A percentile compares a stretch with the other conserved stretches of the same genome.
Evolutionary conservation across 2,797 vertebrate genomes (phyloP).

Genomic region (Poecilia wingei): DNA sequence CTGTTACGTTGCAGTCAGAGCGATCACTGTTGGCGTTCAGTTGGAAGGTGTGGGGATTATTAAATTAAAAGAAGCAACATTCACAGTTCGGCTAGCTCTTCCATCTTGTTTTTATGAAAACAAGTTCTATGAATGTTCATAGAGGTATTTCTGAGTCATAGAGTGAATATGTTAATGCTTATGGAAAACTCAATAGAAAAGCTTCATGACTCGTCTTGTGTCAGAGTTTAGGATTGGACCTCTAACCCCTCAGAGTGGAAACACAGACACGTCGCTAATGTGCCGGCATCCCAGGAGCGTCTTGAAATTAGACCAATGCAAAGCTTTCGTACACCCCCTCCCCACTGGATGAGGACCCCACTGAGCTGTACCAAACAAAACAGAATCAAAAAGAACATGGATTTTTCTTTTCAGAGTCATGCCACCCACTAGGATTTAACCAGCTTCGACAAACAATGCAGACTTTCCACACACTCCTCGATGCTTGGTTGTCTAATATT

Average conservation of each 20-base stretch:
- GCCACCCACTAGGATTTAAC: not conserved
- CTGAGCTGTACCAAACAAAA: not conserved
- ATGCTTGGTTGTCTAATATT: not conserved
- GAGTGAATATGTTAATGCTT: not conserved
- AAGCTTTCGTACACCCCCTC: not conserved
- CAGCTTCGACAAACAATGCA: not conserved
- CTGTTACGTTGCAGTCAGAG: not conserved
- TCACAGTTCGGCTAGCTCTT: not conserved
- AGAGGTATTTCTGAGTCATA: not conserved
- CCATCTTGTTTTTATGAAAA: not conserved
- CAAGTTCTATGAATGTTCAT: not conserved
- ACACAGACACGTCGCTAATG: not conserved
- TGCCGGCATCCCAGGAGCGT: not conserved
- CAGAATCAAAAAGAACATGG: not conserved
- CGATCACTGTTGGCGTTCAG: not conserved
- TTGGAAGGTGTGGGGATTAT: not conserved
- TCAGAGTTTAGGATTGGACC: constrained; percentile 27
- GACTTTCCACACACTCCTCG: not conserved
- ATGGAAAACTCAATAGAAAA: not conserved
- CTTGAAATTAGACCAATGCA: not conserved
- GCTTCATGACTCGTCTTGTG: not conserved
- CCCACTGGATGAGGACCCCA: not conserved
- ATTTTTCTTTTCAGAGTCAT: not conserved
- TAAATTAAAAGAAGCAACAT: not conserved
- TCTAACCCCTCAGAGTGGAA: not conserved